These are phyloP conservation scores for Eleutherodactylus coqui DNA, from an alignment of 2,797 vertebrate species.

Conservation along the genomic window DNA sequence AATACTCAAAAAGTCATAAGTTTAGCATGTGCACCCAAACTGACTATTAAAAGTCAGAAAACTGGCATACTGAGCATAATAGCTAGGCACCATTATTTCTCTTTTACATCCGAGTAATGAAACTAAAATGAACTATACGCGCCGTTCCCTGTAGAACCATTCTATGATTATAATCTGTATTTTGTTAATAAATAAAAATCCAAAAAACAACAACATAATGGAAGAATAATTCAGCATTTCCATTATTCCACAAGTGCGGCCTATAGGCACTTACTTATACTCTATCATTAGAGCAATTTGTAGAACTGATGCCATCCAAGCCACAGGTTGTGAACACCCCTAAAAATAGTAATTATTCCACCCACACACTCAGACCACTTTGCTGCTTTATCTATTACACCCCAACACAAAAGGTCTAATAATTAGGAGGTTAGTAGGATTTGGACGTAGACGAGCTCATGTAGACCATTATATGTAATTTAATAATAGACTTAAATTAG, in stretches of 20 bases:
- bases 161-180: background rate
- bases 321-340: background rate
- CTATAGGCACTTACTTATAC: background rate
- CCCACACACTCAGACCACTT: background rate
- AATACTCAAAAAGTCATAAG: too few relatives aligned
- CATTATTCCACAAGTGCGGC: background rate
- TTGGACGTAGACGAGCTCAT: too few relatives aligned
- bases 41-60: too few relatives aligned
- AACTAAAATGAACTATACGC: too few relatives aligned
- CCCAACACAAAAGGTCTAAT: background rate
- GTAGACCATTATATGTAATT: background rate
- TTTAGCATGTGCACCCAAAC: too few relatives aligned
- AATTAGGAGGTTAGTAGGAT: too few relatives aligned
- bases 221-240: background rate
- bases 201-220: background rate
- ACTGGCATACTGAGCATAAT: too few relatives aligned
- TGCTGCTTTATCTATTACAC: background rate
- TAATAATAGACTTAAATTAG: too few relatives aligned
- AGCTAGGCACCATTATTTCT: too few relatives aligned
- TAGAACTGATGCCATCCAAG: background rate
- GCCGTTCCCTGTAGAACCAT: background rate
- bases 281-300: background rate
- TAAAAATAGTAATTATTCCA: background rate
- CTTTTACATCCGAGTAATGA: too few relatives aligned
- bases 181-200: background rate